Percentiles rank a stretch among this genome's conserved stretches.
phyloP scores from a whole-genome alignment of 1,140 invertebrate genomes.

The Plodia interpunctella region DNA sequence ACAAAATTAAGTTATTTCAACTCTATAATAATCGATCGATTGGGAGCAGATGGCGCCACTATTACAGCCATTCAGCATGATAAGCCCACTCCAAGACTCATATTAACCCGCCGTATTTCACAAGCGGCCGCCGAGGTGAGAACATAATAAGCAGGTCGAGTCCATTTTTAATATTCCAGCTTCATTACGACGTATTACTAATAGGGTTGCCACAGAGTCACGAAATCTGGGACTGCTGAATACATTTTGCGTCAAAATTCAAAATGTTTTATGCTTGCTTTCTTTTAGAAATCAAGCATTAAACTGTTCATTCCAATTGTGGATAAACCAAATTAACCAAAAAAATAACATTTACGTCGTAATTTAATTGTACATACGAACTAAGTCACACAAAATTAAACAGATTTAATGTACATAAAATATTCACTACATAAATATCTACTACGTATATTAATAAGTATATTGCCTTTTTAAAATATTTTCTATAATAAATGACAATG shows the following conservation, averaged over 20 bases:
- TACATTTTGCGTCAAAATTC: background rate
- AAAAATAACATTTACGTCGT: too few species aligned
- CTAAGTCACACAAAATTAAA: too few species aligned
- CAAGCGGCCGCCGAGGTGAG: conserved; percentile 67
- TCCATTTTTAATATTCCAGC: conserved; percentile 75
- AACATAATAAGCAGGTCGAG: conserved; percentile 74
- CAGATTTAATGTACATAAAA: too few species aligned
- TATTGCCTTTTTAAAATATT: too few species aligned
- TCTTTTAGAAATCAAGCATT: too few species aligned
- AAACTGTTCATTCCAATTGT: too few species aligned
- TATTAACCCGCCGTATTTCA: conserved; percentile 72
- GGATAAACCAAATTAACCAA: too few species aligned
- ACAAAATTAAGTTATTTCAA: background rate
- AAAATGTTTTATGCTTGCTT: too few species aligned
- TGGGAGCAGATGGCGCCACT: conserved; percentile 40
- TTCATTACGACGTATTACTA: conserved; percentile 72
- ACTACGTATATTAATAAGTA: too few species aligned
- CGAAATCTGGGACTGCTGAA: background rate
- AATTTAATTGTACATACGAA: too few species aligned
- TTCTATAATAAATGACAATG: too few species aligned
- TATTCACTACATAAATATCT: too few species aligned
- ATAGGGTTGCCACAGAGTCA: background rate
- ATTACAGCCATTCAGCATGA: conserved; percentile 46
- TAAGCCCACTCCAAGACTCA: conserved; percentile 41
- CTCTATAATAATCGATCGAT: conserved; percentile 1